phyloP scores from a whole-genome alignment of 2,113 vertebrate genomes.

The Clupea harengus region DNA sequence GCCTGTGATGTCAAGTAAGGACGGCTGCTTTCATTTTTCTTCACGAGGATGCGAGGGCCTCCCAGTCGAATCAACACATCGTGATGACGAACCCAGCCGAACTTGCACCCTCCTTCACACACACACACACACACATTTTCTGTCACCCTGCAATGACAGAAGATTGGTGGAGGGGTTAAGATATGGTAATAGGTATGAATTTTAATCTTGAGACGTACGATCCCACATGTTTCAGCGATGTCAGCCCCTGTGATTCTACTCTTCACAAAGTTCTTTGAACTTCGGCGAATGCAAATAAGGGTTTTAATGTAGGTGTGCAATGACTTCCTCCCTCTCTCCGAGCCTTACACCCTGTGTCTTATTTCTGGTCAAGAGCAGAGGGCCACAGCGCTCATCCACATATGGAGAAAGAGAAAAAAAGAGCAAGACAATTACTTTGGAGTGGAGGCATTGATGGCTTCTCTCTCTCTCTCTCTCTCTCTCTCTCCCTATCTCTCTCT shows the following conservation, averaged over 20 bases:
- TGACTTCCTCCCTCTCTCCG: background rate
- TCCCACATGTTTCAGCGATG: background rate
- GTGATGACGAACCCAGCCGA: background rate
- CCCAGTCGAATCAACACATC: background rate
- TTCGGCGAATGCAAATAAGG: background rate
- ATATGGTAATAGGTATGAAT: background rate
- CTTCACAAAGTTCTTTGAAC: slow-evolving; percentile 10
- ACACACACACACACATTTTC: background rate
- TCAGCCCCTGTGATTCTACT: background rate
- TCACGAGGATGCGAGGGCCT: background rate
- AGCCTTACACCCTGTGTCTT: background rate
- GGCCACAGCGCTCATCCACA: background rate
- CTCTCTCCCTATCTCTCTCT: background rate
- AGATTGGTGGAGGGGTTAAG: background rate
- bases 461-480: slow-evolving; percentile 4
- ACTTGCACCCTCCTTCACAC: background rate
- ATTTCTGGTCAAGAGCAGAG: slow-evolving; percentile 3
- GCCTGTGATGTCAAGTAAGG: slow-evolving; percentile 13
- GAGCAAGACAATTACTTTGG: background rate
- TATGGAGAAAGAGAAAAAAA: no score
- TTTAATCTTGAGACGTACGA: background rate
- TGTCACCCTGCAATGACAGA: background rate
- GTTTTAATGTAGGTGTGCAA: background rate
- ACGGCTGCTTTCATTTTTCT: background rate
- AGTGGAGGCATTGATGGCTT: slow-evolving; percentile 15